These are phyloP conservation scores for Cylloceria caligata DNA, from an alignment of 2,888 invertebrate species.

Conservation along the genomic window DNA sequence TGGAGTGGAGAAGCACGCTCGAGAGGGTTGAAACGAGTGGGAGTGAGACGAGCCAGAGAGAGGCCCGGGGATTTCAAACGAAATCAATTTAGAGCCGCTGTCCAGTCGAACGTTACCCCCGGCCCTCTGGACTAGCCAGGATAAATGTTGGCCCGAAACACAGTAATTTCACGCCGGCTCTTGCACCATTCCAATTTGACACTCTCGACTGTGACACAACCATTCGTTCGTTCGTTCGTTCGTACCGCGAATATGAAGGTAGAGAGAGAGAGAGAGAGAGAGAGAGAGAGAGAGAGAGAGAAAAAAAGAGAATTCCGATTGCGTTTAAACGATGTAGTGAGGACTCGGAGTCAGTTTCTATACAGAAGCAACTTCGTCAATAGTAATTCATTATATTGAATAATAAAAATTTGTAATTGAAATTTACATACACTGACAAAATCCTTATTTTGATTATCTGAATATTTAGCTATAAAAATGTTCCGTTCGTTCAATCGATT, in stretches of 20 bases:
- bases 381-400: background rate
- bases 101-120: conserved; percentile 82
- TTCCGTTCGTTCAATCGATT: too few relatives aligned
- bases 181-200: conserved; percentile 79
- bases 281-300: conserved; percentile 65
- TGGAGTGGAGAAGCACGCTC: conserved; percentile 60
- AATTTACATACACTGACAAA: too few relatives aligned
- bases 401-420: background rate
- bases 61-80: conserved; percentile 80
- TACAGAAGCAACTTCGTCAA: background rate
- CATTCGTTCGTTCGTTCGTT: conserved; percentile 46
- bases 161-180: conserved; percentile 82
- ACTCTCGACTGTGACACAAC: conserved; percentile 67
- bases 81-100: conserved; percentile 84
- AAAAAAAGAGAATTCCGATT: conserved; percentile 6
- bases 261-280: conserved; percentile 20
- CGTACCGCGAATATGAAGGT: conserved; percentile 39
- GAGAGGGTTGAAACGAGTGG: conserved; percentile 57
- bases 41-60: conserved; percentile 67
- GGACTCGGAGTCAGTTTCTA: background rate
- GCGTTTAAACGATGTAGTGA: background rate
- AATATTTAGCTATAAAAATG: too few relatives aligned
- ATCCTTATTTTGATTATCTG: too few relatives aligned
- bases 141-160: conserved; percentile 83
- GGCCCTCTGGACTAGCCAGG: conserved; percentile 72